A percentile compares a stretch with the other conserved stretches of the same genome.
Conservation (phyloP, 2,888 invertebrate genomes). For the Branchellion lobata region DNA sequence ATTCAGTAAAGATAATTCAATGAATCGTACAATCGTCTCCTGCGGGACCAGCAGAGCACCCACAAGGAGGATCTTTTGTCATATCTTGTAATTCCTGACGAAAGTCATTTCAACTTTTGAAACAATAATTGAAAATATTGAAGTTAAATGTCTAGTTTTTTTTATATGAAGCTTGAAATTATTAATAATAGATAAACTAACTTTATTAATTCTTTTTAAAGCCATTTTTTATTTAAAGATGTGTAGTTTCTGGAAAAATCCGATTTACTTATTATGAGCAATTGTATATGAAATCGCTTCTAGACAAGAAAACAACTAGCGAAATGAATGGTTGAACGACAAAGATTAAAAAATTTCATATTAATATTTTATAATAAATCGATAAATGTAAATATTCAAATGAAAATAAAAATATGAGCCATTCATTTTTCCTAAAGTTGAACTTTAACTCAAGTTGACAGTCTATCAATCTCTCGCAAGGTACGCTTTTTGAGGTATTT, state of each 20-base stretch:
- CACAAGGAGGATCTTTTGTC: constrained; percentile 99
- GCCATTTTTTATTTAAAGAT: constrained; percentile 52
- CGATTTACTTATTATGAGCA: neutral
- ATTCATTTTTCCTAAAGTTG: no score
- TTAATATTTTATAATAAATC: no score
- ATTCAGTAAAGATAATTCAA: no score
- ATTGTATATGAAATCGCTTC: neutral
- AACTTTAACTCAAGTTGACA: no score
- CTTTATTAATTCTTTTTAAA: constrained; percentile 58
- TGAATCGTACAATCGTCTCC: constrained; percentile 90
- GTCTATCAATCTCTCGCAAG: no score
- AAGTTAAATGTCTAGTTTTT: no score
- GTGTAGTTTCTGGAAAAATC: neutral
- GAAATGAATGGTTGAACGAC: constrained; percentile 24
- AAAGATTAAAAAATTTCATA: constrained; percentile 6
- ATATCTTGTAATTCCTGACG: constrained; percentile 96
- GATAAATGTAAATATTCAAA: no score
- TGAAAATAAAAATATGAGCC: no score
- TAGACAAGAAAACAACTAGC: neutral
- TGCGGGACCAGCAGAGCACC: constrained; percentile 99
- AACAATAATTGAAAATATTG: neutral
- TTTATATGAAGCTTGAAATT: constrained; percentile 1
- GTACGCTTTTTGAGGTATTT: no score
- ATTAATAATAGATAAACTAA: constrained; percentile 48
- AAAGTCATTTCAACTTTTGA: constrained; percentile 11